Conservation (phyloP, 2,797 vertebrate genomes). For the Hydrolagus colliei region DNA sequence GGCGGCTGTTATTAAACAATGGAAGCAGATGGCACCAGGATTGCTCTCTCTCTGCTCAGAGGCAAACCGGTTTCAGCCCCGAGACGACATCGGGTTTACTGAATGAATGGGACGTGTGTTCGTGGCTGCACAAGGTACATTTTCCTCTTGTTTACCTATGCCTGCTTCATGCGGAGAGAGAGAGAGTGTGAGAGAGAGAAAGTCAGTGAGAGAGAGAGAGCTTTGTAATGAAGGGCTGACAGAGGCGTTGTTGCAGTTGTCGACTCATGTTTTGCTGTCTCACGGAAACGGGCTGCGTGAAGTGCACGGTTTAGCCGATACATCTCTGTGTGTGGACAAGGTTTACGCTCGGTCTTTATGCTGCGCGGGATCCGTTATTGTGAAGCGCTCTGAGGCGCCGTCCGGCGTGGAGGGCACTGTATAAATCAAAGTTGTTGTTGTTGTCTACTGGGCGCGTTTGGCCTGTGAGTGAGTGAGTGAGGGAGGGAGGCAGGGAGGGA, state of each 20-base stretch:
- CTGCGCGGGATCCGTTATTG: no score
- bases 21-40: conserved; percentile 79
- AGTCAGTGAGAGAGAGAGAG: neutral
- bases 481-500: no score
- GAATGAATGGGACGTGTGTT: neutral
- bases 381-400: no score
- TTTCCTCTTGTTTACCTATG: neutral
- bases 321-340: no score
- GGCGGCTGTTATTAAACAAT: conserved; percentile 75
- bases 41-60: conserved; percentile 69
- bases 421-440: no score
- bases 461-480: no score
- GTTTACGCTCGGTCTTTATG: no score
- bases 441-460: no score
- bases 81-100: conserved; percentile 29
- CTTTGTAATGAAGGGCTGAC: neutral
- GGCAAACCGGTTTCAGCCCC: conserved; percentile 52
- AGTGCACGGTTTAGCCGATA: no score
- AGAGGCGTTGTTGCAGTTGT: neutral
- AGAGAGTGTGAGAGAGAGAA: neutral
- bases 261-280: neutral
- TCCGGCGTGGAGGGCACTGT: no score
- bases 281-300: neutral
- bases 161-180: neutral
- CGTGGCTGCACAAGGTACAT: neutral